phyloP scores from a whole-genome alignment of 2,113 vertebrate genomes.

The Eulemur rufifrons region DNA sequence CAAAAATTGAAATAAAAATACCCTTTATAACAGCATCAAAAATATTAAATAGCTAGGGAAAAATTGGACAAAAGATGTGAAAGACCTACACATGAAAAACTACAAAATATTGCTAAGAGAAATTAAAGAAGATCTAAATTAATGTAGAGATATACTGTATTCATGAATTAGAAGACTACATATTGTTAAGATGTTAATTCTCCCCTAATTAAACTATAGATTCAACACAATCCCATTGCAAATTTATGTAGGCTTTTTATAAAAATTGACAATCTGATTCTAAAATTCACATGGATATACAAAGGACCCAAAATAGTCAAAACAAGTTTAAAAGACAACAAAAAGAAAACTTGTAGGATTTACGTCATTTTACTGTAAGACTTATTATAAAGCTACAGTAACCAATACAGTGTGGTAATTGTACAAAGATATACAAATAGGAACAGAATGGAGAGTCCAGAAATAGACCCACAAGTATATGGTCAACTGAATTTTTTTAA shows the following conservation, averaged over 20 bases:
- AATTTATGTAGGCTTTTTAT: background rate
- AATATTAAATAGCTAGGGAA: background rate
- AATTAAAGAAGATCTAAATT: background rate
- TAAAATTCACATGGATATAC: background rate
- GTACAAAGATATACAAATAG: background rate
- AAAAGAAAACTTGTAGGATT: background rate
- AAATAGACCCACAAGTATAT: background rate
- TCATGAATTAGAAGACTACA: background rate
- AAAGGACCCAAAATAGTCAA: background rate
- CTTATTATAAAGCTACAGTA: background rate
- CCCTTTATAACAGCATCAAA: background rate
- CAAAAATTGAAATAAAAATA: slow-evolving; percentile 2
- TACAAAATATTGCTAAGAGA: background rate
- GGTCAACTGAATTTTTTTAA: background rate
- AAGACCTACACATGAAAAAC: background rate
- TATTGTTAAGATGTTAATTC: background rate
- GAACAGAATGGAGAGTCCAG: background rate
- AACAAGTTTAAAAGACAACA: background rate
- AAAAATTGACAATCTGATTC: background rate
- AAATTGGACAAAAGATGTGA: background rate
- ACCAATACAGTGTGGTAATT: background rate
- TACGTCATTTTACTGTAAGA: background rate
- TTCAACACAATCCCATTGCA: background rate
- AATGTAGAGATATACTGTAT: background rate
- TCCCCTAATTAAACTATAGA: background rate